phyloP scores from a whole-genome alignment of 2,888 invertebrate genomes.

The Ormyrus rosae region DNA sequence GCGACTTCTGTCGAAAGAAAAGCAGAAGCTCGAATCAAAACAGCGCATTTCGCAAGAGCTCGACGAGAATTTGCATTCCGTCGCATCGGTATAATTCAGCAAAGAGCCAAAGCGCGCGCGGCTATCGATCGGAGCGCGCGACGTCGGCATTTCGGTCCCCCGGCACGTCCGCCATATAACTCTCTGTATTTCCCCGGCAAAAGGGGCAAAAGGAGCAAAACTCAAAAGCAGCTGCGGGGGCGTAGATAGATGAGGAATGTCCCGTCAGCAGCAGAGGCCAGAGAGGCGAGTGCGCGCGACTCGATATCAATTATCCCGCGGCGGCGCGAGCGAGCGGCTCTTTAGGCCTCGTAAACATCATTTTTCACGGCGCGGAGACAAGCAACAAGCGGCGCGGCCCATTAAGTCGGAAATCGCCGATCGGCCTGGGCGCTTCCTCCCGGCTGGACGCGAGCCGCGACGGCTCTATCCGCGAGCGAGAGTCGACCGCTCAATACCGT shows the following conservation, averaged over 20 bases:
- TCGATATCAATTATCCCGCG: slow-evolving; percentile 27
- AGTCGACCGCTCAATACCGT: no score
- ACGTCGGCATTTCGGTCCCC: slow-evolving; percentile 33
- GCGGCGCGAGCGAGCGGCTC: neutral
- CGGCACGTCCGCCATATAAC: slow-evolving; percentile 24
- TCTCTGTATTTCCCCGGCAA: neutral
- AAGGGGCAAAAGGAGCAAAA: no score
- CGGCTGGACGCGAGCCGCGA: no score
- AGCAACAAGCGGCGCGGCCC: neutral
- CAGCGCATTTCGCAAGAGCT: no score
- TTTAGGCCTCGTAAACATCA: slow-evolving; percentile 21
- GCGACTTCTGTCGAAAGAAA: no score
- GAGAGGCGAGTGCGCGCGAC: slow-evolving; percentile 11
- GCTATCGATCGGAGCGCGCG: slow-evolving; percentile 35
- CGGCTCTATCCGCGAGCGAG: no score
- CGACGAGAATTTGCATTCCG: neutral
- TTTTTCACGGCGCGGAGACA: slow-evolving; percentile 37
- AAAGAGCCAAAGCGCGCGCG: neutral
- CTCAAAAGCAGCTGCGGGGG: neutral
- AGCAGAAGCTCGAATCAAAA: no score
- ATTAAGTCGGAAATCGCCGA: slow-evolving; percentile 21
- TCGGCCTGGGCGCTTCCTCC: slow-evolving; percentile 4
- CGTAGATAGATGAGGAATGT: slow-evolving; percentile 3
- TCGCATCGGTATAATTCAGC: neutral
- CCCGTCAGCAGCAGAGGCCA: neutral